A percentile compares a stretch with the other conserved stretches of the same genome.
Conservation (phyloP, 2,113 vertebrate genomes). For the Camelus bactrianus region DNA sequence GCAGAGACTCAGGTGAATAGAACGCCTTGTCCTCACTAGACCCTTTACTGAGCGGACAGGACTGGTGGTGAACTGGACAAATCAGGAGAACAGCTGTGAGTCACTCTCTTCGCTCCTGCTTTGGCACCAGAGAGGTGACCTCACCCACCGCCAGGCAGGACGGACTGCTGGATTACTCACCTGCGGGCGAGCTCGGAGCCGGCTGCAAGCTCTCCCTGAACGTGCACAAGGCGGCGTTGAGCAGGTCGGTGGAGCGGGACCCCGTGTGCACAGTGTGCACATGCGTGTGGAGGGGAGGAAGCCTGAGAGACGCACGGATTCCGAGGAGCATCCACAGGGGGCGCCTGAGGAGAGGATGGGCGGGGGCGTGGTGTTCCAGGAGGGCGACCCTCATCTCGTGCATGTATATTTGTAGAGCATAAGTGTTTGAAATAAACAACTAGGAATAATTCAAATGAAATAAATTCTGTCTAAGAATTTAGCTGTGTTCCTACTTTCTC, state of each 20-base stretch:
- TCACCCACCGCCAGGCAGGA: slow-evolving; percentile 66
- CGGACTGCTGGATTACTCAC: slow-evolving; percentile 46
- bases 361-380: too few species aligned
- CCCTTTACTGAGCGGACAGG: background rate
- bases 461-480: background rate
- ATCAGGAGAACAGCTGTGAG: slow-evolving; percentile 44
- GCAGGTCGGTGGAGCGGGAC: fast-evolving
- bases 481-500: background rate
- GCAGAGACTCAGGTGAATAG: background rate
- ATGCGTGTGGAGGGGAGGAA: fast-evolving
- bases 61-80: background rate
- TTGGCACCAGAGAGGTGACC: slow-evolving; percentile 52
- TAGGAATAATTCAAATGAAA: background rate
- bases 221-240: fast-evolving
- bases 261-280: fast-evolving
- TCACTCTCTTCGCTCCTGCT: slow-evolving; percentile 16
- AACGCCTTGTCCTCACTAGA: background rate
- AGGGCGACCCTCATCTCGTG: background rate
- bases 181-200: background rate
- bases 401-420: background rate
- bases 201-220: fast-evolving
- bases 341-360: fast-evolving
- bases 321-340: fast-evolving
- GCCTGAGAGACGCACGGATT: fast-evolving
- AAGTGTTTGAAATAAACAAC: background rate